These are phyloP conservation scores for Stratiomys singularior DNA, from an alignment of 2,888 invertebrate species.

Conservation along the genomic window DNA sequence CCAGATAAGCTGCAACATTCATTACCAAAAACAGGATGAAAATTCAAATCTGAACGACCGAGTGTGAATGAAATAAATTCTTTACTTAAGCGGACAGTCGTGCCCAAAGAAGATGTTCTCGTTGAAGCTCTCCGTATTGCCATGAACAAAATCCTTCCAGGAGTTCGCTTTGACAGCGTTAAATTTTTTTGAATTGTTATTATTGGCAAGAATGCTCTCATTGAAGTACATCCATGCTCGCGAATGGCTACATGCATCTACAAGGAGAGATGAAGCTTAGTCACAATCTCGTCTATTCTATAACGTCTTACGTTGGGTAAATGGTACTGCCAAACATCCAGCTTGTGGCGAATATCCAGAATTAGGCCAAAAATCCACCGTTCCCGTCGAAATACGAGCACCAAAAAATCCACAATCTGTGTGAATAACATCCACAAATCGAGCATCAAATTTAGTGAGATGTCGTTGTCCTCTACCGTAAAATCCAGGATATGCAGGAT, in stretches of 20 bases:
- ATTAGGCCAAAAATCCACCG: slow-evolving; percentile 73
- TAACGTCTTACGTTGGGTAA: background rate
- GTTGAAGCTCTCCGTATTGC: background rate
- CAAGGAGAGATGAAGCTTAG: background rate
- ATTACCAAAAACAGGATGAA: too few species aligned
- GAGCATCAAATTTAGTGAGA: slow-evolving; percentile 66
- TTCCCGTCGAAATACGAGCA: slow-evolving; percentile 70
- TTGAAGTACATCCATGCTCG: slow-evolving; percentile 73
- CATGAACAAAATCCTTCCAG: slow-evolving; percentile 69
- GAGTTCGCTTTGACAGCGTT: slow-evolving; percentile 69
- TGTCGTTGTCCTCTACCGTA: slow-evolving; percentile 58
- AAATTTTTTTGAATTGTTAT: slow-evolving; percentile 61
- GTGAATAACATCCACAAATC: slow-evolving; percentile 76
- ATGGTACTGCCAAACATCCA: slow-evolving; percentile 63
- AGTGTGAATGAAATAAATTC: too few species aligned
- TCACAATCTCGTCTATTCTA: background rate
- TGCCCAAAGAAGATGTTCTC: slow-evolving; percentile 59
- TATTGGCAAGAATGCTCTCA: slow-evolving; percentile 65
- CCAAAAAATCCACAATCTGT: slow-evolving; percentile 72
- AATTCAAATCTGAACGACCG: too few species aligned
- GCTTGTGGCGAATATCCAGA: slow-evolving; percentile 70
- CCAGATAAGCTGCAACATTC: slow-evolving; percentile 58
- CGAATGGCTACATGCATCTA: slow-evolving; percentile 72
- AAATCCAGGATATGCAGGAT: slow-evolving; percentile 72
- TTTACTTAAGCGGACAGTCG: slow-evolving; percentile 60